Conservation (phyloP, 2,888 invertebrate species). For the Spisula solida region DNA sequence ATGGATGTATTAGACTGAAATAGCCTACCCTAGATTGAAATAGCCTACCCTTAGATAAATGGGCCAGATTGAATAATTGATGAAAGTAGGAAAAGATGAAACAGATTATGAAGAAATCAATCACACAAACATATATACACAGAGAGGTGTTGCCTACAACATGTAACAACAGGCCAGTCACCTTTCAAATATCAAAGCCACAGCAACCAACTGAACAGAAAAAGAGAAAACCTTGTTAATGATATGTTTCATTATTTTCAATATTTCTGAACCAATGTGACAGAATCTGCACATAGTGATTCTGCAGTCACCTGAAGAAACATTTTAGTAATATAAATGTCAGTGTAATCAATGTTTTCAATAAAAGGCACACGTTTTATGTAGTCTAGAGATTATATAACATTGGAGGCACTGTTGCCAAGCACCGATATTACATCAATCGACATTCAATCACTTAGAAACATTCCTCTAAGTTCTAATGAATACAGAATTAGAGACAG, state of each 20-base stretch:
- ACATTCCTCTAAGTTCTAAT: not conserved
- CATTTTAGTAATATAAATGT: not conserved
- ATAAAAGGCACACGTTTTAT: not conserved
- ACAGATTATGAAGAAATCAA: conserved; percentile 2
- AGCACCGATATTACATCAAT: not conserved
- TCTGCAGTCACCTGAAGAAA: not conserved
- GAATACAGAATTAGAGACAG: not conserved
- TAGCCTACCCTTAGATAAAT: conserved; percentile 5
- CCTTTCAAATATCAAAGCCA: too few relatives aligned
- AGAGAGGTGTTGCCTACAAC: too few relatives aligned
- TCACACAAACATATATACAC: not conserved
- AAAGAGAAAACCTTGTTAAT: too few relatives aligned
- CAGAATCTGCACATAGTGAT: not conserved
- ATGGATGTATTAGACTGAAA: not conserved
- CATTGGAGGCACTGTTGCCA: not conserved
- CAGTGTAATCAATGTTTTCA: not conserved
- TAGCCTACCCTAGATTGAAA: too few relatives aligned
- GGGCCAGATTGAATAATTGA: not conserved
- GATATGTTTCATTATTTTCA: too few relatives aligned
- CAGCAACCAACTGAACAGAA: too few relatives aligned
- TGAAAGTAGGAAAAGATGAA: conserved; percentile 14
- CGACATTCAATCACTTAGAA: not conserved
- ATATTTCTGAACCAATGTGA: not conserved
- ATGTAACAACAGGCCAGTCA: too few relatives aligned
- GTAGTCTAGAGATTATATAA: not conserved